Conservation (phyloP, 2,113 vertebrate species). For the Channa maculata region DNA sequence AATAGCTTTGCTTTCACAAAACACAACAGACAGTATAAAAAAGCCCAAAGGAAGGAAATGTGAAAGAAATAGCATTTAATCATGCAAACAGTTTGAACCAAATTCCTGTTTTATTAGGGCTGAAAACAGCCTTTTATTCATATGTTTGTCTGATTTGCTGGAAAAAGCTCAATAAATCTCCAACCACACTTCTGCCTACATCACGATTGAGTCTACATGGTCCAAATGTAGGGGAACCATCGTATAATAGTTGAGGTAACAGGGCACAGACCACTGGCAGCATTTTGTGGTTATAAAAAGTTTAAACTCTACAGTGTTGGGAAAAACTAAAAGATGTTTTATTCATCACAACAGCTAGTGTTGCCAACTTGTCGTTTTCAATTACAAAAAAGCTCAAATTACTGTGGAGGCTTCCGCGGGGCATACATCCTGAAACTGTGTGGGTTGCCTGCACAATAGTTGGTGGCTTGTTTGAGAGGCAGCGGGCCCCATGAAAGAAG, state of each 20-base stretch:
- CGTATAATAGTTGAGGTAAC: neutral
- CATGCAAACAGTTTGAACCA: too few relatives aligned
- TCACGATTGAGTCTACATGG: neutral
- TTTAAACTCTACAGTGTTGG: neutral
- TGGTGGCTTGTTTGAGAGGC: constrained; percentile 11
- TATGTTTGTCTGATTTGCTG: too few relatives aligned
- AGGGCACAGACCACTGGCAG: neutral
- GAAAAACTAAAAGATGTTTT: constrained; percentile 3
- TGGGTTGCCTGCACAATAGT: constrained; percentile 19
- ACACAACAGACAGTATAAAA: too few relatives aligned
- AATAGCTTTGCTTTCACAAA: too few relatives aligned
- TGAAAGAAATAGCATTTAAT: too few relatives aligned
- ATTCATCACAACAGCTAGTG: neutral
- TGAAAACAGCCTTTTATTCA: too few relatives aligned
- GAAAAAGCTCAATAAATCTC: too few relatives aligned
- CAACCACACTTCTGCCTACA: neutral
- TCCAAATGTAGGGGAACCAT: neutral
- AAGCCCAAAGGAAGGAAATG: too few relatives aligned
- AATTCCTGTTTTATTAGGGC: too few relatives aligned
- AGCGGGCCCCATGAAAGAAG: constrained; percentile 39
- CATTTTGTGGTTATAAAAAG: neutral
- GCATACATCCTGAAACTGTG: constrained; percentile 6
- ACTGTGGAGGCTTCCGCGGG: neutral
- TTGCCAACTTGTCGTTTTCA: constrained; percentile 1
- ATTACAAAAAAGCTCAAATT: constrained; percentile 9